Evolutionary conservation across 2,888 invertebrate genomes (phyloP).

Genomic region (Tenthredo distinguenda): DNA sequence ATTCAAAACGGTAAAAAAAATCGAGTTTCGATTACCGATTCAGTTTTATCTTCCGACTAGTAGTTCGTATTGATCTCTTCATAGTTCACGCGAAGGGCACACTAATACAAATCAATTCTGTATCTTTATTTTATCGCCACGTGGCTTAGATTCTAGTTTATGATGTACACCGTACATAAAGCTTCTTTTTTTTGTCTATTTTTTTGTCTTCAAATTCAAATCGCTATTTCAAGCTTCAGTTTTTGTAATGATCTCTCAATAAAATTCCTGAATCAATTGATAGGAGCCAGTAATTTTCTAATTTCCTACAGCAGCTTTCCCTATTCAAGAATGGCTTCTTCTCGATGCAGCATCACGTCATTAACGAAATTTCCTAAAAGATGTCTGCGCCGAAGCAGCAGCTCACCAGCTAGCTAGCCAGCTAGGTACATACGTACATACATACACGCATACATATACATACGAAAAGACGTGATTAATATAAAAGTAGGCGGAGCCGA

Average conservation of each 20-base stretch:
- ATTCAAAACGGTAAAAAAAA: neutral
- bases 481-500: conserved; percentile 77
- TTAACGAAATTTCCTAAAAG: neutral
- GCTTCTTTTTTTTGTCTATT: neutral
- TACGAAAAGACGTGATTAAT: conserved; percentile 77
- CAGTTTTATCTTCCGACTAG: neutral
- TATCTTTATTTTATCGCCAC: neutral
- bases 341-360: neutral
- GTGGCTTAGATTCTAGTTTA: neutral
- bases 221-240: too few relatives aligned
- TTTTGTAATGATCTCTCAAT: neutral
- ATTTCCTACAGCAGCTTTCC: neutral
- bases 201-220: too few relatives aligned
- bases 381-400: conserved; percentile 22
- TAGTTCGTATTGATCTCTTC: neutral
- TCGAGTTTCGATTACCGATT: neutral
- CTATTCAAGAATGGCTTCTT: neutral
- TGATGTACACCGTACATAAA: neutral
- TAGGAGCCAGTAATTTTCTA: neutral
- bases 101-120: neutral
- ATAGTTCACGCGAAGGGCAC: neutral
- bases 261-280: neutral
- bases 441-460: neutral
- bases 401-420: neutral
- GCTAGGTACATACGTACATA: neutral